phyloP scores from a whole-genome alignment of 2,888 invertebrate genomes.

The Coenonympha glycerion region DNA sequence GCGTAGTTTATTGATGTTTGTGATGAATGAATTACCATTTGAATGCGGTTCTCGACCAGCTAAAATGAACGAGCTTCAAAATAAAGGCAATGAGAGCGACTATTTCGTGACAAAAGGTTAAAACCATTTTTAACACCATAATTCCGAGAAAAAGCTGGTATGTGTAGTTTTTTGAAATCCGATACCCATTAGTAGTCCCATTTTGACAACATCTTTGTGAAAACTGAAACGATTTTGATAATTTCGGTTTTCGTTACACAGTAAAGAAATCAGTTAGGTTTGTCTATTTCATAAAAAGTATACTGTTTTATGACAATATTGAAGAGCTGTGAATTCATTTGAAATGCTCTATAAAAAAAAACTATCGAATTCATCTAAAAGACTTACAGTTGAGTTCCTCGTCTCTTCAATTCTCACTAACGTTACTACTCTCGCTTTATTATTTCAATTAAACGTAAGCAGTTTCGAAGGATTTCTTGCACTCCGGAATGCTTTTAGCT shows the following conservation, averaged over 20 bases:
- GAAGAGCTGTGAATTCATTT: too few relatives aligned
- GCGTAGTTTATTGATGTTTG: constrained; percentile 8
- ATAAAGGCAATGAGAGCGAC: not conserved
- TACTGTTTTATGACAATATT: too few relatives aligned
- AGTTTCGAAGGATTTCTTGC: constrained; percentile 34
- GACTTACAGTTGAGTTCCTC: not conserved
- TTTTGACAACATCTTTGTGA: too few relatives aligned
- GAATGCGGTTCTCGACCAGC: not conserved
- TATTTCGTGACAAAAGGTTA: not conserved
- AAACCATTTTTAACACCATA: not conserved
- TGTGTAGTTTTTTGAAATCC: too few relatives aligned
- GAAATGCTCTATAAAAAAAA: too few relatives aligned
- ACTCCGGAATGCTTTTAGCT: constrained; percentile 35
- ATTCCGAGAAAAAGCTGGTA: not conserved
- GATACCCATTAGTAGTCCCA: too few relatives aligned
- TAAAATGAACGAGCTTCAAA: not conserved
- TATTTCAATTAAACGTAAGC: constrained; percentile 41
- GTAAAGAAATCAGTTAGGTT: too few relatives aligned
- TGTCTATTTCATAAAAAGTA: too few relatives aligned
- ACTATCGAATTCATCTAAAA: not conserved
- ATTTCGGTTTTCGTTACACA: too few relatives aligned
- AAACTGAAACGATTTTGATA: too few relatives aligned
- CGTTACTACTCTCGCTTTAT: constrained; percentile 4
- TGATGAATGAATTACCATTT: constrained; percentile 7
- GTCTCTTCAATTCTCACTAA: not conserved